Percentiles rank a stretch among this genome's conserved stretches.
These are phyloP conservation scores for Drosophila varians DNA, from an alignment of 1,140 invertebrate species.

Conservation along the genomic window DNA sequence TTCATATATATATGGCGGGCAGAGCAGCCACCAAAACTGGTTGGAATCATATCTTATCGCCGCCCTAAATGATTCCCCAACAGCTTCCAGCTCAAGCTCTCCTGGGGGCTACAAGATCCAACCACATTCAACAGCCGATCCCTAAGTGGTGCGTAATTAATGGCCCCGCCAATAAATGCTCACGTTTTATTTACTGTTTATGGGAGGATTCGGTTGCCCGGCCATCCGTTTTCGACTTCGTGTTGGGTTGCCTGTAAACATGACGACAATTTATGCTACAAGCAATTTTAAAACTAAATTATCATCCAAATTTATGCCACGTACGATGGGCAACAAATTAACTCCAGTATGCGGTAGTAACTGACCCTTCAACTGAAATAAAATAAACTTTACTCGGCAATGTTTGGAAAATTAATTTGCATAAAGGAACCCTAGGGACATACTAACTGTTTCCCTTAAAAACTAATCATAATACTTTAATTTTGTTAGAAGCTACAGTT, in stretches of 20 bases:
- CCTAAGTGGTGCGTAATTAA: slow-evolving; percentile 72
- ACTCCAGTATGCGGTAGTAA: slow-evolving; percentile 3
- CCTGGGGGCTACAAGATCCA: slow-evolving; percentile 29
- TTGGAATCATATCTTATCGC: slow-evolving; percentile 42
- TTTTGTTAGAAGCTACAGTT: slow-evolving; percentile 5
- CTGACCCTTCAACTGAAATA: neutral
- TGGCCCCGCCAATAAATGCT: slow-evolving; percentile 63
- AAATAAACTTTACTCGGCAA: neutral
- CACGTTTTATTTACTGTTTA: slow-evolving; percentile 76
- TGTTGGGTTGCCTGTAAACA: slow-evolving; percentile 57
- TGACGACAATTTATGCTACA: slow-evolving; percentile 64
- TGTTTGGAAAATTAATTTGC: neutral
- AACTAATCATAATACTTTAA: slow-evolving; percentile 5
- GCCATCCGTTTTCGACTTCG: slow-evolving; percentile 35
- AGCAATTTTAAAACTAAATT: slow-evolving; percentile 50
- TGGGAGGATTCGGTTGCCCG: slow-evolving; percentile 43
- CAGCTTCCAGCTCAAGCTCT: slow-evolving; percentile 49
- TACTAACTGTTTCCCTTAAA: slow-evolving; percentile 14
- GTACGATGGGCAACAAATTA: slow-evolving; percentile 39
- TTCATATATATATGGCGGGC: slow-evolving; percentile 6
- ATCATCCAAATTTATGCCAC: slow-evolving; percentile 45
- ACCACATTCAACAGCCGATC: neutral
- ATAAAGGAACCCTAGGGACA: neutral
- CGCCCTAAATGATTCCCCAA: slow-evolving; percentile 39
- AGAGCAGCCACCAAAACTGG: slow-evolving; percentile 25